A percentile compares a stretch with the other conserved stretches of the same genome.
Conservation (phyloP, 2,113 vertebrate genomes). For the Saccopteryx leptura region DNA sequence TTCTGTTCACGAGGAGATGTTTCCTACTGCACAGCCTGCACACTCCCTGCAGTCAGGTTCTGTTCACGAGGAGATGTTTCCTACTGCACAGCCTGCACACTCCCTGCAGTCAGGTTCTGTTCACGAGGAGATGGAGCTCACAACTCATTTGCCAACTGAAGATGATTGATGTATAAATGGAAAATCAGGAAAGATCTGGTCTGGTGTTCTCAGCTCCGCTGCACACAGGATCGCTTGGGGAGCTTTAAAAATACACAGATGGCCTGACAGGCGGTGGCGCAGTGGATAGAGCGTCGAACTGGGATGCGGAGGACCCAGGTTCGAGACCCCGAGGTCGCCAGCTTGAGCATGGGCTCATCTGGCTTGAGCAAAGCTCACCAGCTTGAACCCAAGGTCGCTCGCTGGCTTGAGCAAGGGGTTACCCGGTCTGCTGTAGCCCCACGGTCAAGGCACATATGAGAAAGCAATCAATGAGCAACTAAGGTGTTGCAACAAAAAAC, state of each 20-base stretch:
- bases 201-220: accelerated
- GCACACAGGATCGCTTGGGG: neutral
- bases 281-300: too few species aligned
- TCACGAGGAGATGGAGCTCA: accelerated
- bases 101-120: neutral
- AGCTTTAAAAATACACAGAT: neutral
- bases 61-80: neutral
- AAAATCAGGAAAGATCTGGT: neutral
- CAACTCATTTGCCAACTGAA: neutral
- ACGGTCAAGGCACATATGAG: too few species aligned
- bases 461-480: too few species aligned
- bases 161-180: neutral
- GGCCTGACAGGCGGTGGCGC: too few species aligned
- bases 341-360: too few species aligned
- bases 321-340: too few species aligned
- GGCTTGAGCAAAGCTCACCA: too few species aligned
- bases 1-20: neutral
- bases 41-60: neutral
- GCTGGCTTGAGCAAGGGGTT: too few species aligned
- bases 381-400: too few species aligned
- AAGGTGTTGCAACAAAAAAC: too few species aligned
- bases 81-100: neutral
- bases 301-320: too few species aligned
- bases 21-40: neutral
- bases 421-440: too few species aligned